Evolutionary conservation across 2,888 invertebrate species (phyloP).

Genomic region (Cryptus viduatorius): DNA sequence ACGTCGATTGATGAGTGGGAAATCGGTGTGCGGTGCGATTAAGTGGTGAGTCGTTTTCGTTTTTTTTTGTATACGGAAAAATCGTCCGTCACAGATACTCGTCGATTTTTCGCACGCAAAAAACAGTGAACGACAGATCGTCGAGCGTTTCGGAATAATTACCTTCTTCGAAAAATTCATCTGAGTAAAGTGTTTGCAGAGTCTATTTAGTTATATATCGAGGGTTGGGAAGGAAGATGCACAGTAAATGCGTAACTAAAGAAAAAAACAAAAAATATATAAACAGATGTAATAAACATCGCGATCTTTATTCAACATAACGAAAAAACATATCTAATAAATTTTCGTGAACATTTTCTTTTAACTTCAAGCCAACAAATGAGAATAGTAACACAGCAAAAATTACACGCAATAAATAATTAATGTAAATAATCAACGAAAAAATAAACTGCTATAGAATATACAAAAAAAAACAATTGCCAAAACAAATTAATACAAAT

Average conservation of each 20-base stretch:
- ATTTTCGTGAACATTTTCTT: neutral
- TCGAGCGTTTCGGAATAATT: constrained; percentile 14
- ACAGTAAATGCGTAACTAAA: neutral
- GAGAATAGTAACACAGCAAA: constrained; percentile 31
- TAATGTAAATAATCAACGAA: too few species aligned
- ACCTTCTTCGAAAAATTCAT: constrained; percentile 1
- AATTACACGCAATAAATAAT: constrained; percentile 60
- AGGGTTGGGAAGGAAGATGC: constrained; percentile 18
- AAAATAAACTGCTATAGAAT: neutral
- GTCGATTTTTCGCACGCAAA: too few species aligned
- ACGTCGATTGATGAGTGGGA: constrained; percentile 70
- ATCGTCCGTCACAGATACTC: too few species aligned
- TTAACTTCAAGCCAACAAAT: neutral
- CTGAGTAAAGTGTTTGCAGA: constrained; percentile 10
- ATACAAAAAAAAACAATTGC: constrained; percentile 31
- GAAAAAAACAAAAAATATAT: constrained; percentile 1
- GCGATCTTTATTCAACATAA: constrained; percentile 39
- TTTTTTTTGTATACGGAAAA: too few species aligned
- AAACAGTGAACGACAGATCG: neutral
- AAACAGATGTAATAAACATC: constrained; percentile 15
- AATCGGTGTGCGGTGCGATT: constrained; percentile 34
- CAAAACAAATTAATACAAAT: constrained; percentile 17
- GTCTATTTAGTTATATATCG: neutral
- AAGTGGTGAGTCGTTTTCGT: too few species aligned
- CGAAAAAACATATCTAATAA: constrained; percentile 18